Evolutionary conservation across 2,888 invertebrate species (phyloP).

Genomic region (Seira sanloemensis): DNA sequence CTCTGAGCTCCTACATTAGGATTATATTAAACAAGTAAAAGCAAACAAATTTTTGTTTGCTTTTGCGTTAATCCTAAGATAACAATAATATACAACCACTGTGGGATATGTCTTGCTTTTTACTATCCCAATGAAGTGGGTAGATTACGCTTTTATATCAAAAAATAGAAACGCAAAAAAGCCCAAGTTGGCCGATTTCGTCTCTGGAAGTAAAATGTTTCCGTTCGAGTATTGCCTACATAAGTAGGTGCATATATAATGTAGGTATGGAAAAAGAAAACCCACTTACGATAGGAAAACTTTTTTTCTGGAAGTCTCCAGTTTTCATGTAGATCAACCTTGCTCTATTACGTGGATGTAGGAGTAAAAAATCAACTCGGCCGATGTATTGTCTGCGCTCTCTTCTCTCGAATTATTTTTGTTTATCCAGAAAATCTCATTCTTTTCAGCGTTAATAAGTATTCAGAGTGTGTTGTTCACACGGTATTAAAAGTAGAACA

Average conservation of each 20-base stretch:
- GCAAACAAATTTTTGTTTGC: neutral
- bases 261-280: neutral
- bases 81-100: neutral
- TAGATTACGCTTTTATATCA: neutral
- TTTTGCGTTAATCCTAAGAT: neutral
- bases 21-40: neutral
- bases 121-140: neutral
- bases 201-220: conserved; percentile 13
- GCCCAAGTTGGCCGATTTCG: conserved; percentile 3
- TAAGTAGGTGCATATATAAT: neutral
- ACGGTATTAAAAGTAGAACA: neutral
- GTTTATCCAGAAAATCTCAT: conserved; percentile 8
- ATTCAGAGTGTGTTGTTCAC: conserved; percentile 11
- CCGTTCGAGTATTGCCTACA: neutral
- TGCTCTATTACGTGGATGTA: neutral
- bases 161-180: conserved; percentile 24
- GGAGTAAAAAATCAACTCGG: neutral
- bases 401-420: neutral
- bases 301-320: neutral
- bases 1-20: neutral
- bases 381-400: neutral
- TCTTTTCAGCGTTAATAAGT: conserved; percentile 6
- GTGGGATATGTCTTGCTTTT: conserved; percentile 7
- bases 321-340: neutral
- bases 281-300: neutral